Base-by-base conservation (phyloP, 2,113 vertebrate genomes). In the Eurystomus gularis region DNA sequence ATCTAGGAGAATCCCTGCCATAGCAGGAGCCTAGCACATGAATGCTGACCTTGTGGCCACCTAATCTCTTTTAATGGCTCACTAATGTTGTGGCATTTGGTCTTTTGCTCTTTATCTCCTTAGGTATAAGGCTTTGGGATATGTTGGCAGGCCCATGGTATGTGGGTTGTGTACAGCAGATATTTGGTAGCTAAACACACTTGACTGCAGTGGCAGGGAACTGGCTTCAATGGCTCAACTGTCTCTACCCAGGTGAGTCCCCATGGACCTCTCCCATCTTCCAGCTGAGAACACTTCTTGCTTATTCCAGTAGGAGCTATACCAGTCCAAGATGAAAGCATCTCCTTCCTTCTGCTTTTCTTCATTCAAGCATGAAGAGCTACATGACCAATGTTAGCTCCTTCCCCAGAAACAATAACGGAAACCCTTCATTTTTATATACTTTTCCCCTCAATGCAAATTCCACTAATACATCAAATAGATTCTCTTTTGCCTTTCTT, bases 91-190 rank as follows among this genome's bases (percentile, higher is more conserved):
- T 44, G 66, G 35, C 26, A 49, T 91, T 94, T 79, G 55, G 52
- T 89, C 65, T 89, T 65, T n/a, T 54, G 65, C 40, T 93, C 86
- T 91, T 66, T 79, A 39, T 60, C 29, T 84, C 61, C 25, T 76
- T 65, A 91, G 29, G 39, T 49, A 3, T 35, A 57, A 89, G 72
- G 46, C 65, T 88, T 13, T n/a, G 69, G 84, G 69, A 25, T 55
- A 29, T 0, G 3, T 19, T 64, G 57, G 90, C 68, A 75, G 48
- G 44, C 35, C 61, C 0, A 0, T 37, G 48, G 35, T 37, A 31
- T 7, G 35, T 40, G 24, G 16, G 61, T 4, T 51, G 35, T 11
- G 26, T 55, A 42, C 24, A 44, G 93, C 48, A 71, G 52, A 18
- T 31, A 68, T 7, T 69, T 4, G 2, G 23, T 14, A 55, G 65